Base-by-base conservation (phyloP, 2,797 vertebrate species). In the Phataginus tetradactyla region DNA sequence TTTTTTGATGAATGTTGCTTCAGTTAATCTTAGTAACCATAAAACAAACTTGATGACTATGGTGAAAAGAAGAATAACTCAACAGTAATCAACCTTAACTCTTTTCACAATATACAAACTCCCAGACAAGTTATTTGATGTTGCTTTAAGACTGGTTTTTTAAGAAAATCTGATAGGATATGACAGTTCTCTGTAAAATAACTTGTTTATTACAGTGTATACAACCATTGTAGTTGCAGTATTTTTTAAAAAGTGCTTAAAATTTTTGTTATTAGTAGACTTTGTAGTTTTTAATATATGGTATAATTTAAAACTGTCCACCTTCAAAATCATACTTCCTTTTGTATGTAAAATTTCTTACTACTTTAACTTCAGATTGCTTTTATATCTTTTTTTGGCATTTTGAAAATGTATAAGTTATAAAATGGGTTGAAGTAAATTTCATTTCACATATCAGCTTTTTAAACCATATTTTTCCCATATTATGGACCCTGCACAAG, bases 361-460 rank as follows among this genome's bases (percentile, higher is more conserved):
- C 79, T 74, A 53, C 74, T 11, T 92, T 89, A 72, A 68, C 29
- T 86, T 96, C 51, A 81, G 72, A 88, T 90, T 92, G 37, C n/a
- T 89, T 96, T 87, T 94, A 11, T 89, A 5, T 94, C 63, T 95
- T 84, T 87, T 61, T 84, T 90, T 75, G 42, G 17, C 39, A 83
- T 84, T 97, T 96, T 88, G n/a, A 78, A 51, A 88, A 37, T 80
- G 92, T 80, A 63, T 81, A 77, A 93, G 83, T 85, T 86, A 79
- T 29, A 90, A 91, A 90, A 86, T 74, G 6, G 68, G 29, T 86
- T 69, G 49, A 94, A 79, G 29, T 90, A 53, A 83, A 59, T 69
- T 96, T 57, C 55, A 61, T 74, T 92, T 91, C 14, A 69, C 89
- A 69, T 86, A 13, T 66, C 25, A 71, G 5, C 39, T 90, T 51